These are phyloP conservation scores for Vanacampus margaritifer DNA, from an alignment of 2,113 vertebrate species.

Conservation along the genomic window DNA sequence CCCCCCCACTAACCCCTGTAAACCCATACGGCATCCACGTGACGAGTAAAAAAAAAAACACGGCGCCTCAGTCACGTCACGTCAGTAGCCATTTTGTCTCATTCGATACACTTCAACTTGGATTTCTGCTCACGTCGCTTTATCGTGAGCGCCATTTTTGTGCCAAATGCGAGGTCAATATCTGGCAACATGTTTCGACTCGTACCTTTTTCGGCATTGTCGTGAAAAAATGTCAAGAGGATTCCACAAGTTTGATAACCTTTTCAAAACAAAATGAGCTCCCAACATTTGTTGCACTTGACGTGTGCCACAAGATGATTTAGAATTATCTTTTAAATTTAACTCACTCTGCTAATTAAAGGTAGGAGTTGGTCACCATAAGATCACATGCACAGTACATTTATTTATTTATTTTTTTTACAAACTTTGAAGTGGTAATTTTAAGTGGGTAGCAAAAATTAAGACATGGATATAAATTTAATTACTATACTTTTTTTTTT, in stretches of 20 bases:
- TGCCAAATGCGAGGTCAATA: neutral
- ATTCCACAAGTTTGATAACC: neutral
- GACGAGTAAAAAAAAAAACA: conserved; percentile 5
- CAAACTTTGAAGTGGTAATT: neutral
- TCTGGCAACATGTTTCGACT: neutral
- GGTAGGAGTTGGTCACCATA: too few relatives aligned
- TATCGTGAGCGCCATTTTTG: neutral
- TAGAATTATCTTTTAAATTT: too few relatives aligned
- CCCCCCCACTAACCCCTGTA: conserved; percentile 5
- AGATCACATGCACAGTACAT: too few relatives aligned
- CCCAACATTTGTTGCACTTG: neutral
- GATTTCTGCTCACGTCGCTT: neutral
- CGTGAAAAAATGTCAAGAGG: neutral
- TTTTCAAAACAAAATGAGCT: neutral
- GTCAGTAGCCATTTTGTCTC: conserved; percentile 57
- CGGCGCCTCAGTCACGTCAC: neutral
- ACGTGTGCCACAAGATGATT: neutral
- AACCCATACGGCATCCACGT: conserved; percentile 31
- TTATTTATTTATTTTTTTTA: neutral
- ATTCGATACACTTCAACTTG: conserved; percentile 21
- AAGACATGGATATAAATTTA: neutral
- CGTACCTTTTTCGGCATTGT: neutral
- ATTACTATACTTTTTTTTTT: too few relatives aligned
- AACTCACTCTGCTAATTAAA: too few relatives aligned
- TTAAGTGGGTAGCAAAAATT: neutral